Evolutionary conservation across 2,113 vertebrate species (phyloP).

Genomic region (Malurus alboscapulatus): DNA sequence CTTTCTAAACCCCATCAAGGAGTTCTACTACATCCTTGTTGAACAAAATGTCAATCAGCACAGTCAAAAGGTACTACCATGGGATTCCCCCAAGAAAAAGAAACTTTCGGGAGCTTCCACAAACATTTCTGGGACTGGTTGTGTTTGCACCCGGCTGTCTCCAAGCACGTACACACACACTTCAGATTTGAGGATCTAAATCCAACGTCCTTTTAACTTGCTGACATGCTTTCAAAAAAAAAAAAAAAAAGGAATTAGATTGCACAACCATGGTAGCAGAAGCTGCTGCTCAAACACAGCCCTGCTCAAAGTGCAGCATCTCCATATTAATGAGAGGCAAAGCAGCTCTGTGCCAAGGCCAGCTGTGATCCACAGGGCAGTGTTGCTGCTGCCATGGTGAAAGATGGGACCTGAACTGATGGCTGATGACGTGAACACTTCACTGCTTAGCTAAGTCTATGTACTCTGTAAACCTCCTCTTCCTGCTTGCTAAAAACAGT

Average conservation of each 20-base stretch:
- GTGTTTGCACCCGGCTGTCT: background rate
- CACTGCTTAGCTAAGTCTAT: accelerated
- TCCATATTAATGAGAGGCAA: background rate
- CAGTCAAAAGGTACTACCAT: background rate
- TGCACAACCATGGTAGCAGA: accelerated
- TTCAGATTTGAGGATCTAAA: background rate
- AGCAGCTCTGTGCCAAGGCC: background rate
- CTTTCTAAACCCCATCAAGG: background rate
- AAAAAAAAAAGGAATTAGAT: background rate
- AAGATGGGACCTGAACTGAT: background rate
- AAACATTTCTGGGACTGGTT: background rate
- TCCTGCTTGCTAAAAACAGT: background rate
- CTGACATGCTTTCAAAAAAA: too few relatives aligned
- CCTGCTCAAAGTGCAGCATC: background rate
- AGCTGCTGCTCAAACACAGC: background rate
- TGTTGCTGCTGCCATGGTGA: background rate
- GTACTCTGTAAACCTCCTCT: background rate
- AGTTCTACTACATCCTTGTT: background rate
- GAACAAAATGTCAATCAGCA: background rate
- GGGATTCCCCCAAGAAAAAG: background rate
- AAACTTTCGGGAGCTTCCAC: background rate
- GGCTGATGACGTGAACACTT: accelerated
- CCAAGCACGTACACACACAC: accelerated
- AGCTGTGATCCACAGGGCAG: background rate
- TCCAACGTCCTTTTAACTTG: background rate